Evolutionary conservation across 2,797 vertebrate species (phyloP).

Genomic region (Labeo calbasu): DNA sequence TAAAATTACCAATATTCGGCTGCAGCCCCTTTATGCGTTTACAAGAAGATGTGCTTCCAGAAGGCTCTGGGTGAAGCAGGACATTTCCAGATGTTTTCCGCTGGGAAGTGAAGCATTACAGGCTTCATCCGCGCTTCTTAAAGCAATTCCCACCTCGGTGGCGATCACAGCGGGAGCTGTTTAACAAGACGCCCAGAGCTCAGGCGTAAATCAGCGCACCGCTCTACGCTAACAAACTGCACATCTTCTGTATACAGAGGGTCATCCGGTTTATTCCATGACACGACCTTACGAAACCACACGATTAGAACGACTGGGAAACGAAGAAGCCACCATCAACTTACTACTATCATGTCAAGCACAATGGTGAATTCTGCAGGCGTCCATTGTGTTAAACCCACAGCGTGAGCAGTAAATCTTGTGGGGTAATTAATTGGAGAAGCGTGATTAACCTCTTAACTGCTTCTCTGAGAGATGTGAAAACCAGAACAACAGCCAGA

Average conservation of each 20-base stretch:
- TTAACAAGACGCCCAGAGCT: conserved; percentile 43
- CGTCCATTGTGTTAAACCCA: background rate
- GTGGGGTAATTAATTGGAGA: conserved; percentile 40
- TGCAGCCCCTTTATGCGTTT: background rate
- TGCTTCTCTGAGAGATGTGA: conserved; percentile 52
- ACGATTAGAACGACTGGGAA: background rate
- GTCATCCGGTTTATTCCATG: conserved; percentile 1
- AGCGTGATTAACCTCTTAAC: conserved; percentile 39
- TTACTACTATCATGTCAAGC: background rate
- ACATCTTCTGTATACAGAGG: conserved; percentile 10
- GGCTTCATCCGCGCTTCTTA: conserved; percentile 29
- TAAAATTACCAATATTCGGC: background rate
- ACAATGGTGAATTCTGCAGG: background rate
- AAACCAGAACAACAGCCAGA: conserved; percentile 46
- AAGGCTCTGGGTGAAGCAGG: conserved; percentile 4
- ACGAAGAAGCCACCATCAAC: background rate
- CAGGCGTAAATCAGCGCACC: background rate
- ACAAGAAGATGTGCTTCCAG: conserved; percentile 3
- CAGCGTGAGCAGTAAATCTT: background rate
- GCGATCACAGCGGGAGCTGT: conserved; percentile 17
- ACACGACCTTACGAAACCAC: background rate
- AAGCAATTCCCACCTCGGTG: conserved; percentile 49
- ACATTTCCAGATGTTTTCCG: conserved; percentile 25
- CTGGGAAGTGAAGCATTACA: background rate
- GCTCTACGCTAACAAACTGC: background rate